Percentiles rank a stretch among this genome's conserved stretches.
These are phyloP conservation scores for Apaloderma vittatum DNA, from an alignment of 2,113 vertebrate genomes.

Conservation along the genomic window DNA sequence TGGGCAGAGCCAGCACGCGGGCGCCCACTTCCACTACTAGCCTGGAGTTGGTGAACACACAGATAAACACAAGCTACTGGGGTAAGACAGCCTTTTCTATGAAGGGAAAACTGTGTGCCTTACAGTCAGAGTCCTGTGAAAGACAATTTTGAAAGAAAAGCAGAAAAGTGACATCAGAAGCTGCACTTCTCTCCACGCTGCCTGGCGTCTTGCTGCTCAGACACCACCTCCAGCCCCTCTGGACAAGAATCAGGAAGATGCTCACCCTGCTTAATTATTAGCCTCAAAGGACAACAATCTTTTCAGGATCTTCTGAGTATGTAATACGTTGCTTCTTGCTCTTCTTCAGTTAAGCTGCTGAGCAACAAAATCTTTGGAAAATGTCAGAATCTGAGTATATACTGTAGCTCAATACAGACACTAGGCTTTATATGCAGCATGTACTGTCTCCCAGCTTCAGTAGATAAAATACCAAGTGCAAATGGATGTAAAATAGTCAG, in stretches of 20 bases:
- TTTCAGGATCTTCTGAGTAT: not conserved
- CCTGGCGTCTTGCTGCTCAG: not conserved
- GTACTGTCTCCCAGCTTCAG: not conserved
- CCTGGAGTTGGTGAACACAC: not conserved
- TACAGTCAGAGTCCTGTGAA: not conserved
- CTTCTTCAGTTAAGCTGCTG: not conserved
- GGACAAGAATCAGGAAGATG: not conserved
- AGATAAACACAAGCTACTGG: rapidly evolving
- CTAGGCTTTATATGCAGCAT: not conserved
- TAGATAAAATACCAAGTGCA: not conserved
- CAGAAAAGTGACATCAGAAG: not conserved
- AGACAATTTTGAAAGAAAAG: not conserved
- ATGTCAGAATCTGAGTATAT: not conserved
- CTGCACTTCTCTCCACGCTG: not conserved
- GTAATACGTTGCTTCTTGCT: not conserved
- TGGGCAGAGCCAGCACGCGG: not conserved
- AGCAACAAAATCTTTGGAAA: not conserved
- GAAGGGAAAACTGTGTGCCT: not conserved
- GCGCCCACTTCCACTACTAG: not conserved
- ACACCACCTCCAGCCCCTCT: not conserved
- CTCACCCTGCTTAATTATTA: not conserved
- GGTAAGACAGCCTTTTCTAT: not conserved
- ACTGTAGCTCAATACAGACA: not conserved
- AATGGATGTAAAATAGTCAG: not conserved
- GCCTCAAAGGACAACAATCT: not conserved